Evolutionary conservation across 2,113 vertebrate genomes (phyloP), one percentile per base, ranked within the genome.

Genomic region (Solea solea): DNA sequence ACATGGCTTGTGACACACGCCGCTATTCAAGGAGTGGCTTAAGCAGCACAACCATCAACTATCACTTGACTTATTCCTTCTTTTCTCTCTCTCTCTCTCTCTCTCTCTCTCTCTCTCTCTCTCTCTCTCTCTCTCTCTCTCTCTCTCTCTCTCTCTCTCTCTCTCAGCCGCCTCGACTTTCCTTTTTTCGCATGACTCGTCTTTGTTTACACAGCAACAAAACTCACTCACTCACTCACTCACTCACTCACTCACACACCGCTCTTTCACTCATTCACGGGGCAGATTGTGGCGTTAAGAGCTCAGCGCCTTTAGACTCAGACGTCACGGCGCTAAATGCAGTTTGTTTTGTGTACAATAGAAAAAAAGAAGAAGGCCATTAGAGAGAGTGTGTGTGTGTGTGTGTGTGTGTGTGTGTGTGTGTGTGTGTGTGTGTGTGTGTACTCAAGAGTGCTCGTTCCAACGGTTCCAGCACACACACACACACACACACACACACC

Each of bases 171-270:
- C 14, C 14, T 48, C 5, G 11, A 54, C 76, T 85, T 86, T 76
- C 69, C 74, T 4, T 39, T 77, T 83, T 74, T 85, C 42, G 8
- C 83, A 72, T 85, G 80, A 89, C 78, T 82, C 40, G 78, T 75
- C 76, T 88, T 75, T 90, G 82, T 92, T 92, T 89, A 92, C 72
- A 77, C 80, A 86, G 87, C 82, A 91, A 87, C 84, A 84, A 48
- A 13, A 48, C 4, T 11, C 11, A 53, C 69, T 74, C 80, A 54
- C 54, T 80, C 69, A 21, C 21, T 21, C 21, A 21, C 21, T 11
- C 11, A 53, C 69, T 74, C 80, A 54, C 54, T 80, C 69, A 21
- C 21, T 21, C 21, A 21, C 21, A 34, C 65, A 59, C 82, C 73
- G 40, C 61, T 82, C 77, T 70, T 75, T 82, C 81, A 66, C 68